Conservation (phyloP, 1,140 invertebrate species). For the Cydia pomonella region DNA sequence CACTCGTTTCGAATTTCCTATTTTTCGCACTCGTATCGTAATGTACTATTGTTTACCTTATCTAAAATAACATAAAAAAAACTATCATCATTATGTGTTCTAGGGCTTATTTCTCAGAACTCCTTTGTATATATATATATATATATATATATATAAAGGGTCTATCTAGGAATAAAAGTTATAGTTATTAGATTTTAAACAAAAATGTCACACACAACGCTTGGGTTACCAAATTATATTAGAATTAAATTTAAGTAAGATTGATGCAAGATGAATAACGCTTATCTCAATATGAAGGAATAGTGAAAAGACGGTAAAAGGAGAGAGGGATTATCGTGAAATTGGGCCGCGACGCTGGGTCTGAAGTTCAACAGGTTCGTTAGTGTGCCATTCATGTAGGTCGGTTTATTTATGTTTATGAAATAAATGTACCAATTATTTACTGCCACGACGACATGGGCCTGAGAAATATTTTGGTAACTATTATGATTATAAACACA, state of each 20-base stretch:
- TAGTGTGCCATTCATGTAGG: constrained; percentile 18
- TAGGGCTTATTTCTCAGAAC: too few species aligned
- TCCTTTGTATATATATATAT: too few species aligned
- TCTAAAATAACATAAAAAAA: too few species aligned
- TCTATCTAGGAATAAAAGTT: too few species aligned
- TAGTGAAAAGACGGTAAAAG: constrained; percentile 15
- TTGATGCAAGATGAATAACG: neutral
- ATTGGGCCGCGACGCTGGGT: neutral
- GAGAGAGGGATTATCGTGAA: constrained; percentile 4
- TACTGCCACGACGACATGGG: neutral
- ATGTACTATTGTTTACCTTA: too few species aligned
- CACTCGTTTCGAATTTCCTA: too few species aligned
- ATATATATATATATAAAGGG: too few species aligned
- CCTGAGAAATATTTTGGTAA: neutral
- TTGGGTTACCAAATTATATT: neutral
- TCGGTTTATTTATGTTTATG: neutral
- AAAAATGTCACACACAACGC: too few species aligned
- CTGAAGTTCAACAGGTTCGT: constrained; percentile 27
- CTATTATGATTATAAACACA: too few species aligned
- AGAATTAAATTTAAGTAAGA: neutral
- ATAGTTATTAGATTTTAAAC: too few species aligned
- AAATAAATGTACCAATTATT: neutral
- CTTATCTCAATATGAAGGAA: constrained; percentile 12
- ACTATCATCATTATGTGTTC: too few species aligned
- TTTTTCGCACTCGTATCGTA: too few species aligned